Evolutionary conservation across 2,888 invertebrate genomes (phyloP).

Genomic region (Hyppa rectilinea): DNA sequence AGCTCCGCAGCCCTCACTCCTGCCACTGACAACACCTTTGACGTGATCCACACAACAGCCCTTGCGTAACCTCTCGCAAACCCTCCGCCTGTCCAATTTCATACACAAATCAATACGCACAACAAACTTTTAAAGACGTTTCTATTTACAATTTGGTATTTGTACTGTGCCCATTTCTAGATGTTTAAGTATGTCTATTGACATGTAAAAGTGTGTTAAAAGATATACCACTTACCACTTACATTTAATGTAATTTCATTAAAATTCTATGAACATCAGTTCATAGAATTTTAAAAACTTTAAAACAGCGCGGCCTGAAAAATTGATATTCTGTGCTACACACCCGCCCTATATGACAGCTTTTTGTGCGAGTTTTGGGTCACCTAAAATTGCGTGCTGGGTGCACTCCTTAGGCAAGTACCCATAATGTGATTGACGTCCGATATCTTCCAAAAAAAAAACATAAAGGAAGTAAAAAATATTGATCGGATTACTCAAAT

Average conservation of each 20-base stretch:
- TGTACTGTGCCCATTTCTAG: conserved; percentile 13
- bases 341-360: background rate
- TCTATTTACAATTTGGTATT: conserved; percentile 71
- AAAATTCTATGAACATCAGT: too few relatives aligned
- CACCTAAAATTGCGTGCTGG: conserved; percentile 2
- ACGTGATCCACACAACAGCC: conserved; percentile 80
- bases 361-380: background rate
- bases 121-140: conserved; percentile 71
- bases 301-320: too few relatives aligned
- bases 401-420: conserved; percentile 32
- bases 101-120: conserved; percentile 79
- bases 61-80: conserved; percentile 82
- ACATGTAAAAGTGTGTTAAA: too few relatives aligned
- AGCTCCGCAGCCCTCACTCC: conserved; percentile 82
- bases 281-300: too few relatives aligned
- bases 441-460: conserved; percentile 51
- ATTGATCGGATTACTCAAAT: conserved; percentile 87
- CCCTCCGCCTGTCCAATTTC: conserved; percentile 80
- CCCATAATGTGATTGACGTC: conserved; percentile 58
- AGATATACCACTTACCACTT: too few relatives aligned
- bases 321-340: background rate
- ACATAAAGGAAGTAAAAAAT: conserved; percentile 78
- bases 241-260: too few relatives aligned
- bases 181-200: too few relatives aligned
- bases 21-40: conserved; percentile 86